Evolutionary conservation across 2,113 vertebrate species (phyloP), one percentile per base, ranked within the genome.

Genomic region (Galeopterus variegatus): DNA sequence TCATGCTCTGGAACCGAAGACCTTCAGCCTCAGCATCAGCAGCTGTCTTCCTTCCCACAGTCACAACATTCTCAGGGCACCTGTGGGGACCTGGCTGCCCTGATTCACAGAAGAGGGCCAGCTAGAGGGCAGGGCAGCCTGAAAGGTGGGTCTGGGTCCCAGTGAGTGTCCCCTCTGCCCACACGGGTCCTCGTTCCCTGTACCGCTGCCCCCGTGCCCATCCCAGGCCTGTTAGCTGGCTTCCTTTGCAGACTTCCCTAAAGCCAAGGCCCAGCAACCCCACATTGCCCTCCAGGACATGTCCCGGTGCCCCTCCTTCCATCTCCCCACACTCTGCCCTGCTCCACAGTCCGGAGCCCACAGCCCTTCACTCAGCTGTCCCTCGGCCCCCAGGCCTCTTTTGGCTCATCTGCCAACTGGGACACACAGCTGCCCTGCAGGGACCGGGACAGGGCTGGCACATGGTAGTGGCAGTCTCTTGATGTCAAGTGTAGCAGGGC

Each of bases 1-100:
- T 11, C 11, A 11, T 36, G 10, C 19, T 11, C 50, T 48, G 50
- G 8, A 45, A 8, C 7, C 1, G 7, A 50, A 6, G 0, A 1
- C 48, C 3, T 3, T n/a, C 31, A 13, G 31, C 65, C 50, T 36
- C 48, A 18, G 0, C 50, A 1, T 19, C 17, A 10, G 67, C 50
- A 4, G 18, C 8, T 6, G 33, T 31, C 64, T 2, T n/a, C 83
- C 48, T 2, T 52, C 64, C 64, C 3, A 6, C 33, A 31, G 64
- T 65, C 64, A 1, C 13, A 33, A 28, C 11, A 65, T 31, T 65
- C 64, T 67, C 31, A 26, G 64, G 28, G 28, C 64, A 33, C 64
- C 64, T 33, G 28, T 33, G 26, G 12, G 28, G 28, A 26, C 45
- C 18, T 28, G 28, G 17, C 15, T 50, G 45, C 45, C 24, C 26